These are phyloP conservation scores for Pachyseris speciosa DNA, from an alignment of 64 coral and sea anemone genomes.

Conservation along the genomic window DNA sequence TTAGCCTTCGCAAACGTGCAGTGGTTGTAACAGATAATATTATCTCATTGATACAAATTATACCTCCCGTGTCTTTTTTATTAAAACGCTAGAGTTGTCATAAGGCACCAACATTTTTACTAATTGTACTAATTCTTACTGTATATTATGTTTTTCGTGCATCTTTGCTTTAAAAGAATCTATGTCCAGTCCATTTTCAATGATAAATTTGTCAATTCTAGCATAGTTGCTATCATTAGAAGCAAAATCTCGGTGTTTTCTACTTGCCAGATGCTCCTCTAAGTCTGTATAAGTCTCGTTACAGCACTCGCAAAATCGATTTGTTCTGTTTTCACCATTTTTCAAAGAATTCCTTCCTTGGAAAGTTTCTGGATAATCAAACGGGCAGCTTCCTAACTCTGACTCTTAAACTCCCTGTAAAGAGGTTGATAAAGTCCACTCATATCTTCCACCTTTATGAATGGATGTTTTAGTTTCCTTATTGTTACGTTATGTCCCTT, in stretches of 20 bases:
- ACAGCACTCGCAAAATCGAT: background rate
- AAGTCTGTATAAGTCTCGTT: background rate
- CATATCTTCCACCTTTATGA: background rate
- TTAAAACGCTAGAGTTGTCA: too few species aligned
- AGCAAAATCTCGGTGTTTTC: background rate
- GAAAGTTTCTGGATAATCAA: background rate
- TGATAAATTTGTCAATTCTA: background rate
- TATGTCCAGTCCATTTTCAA: background rate
- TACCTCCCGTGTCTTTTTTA: too few species aligned
- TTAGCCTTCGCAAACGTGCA: too few species aligned
- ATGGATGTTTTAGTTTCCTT: background rate
- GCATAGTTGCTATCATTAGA: conserved; percentile 10
- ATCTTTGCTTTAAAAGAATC: background rate
- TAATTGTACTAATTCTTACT: background rate
- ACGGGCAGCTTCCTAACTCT: background rate
- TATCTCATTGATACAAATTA: too few species aligned
- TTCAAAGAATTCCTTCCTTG: background rate
- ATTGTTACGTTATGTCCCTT: too few species aligned
- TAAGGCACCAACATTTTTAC: background rate
- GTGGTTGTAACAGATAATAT: too few species aligned
- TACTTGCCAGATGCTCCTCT: background rate
- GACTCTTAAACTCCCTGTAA: background rate
- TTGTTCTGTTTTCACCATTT: background rate
- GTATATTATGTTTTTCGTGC: background rate
- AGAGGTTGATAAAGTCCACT: background rate